Evolutionary conservation across 2,113 vertebrate genomes (phyloP).

Genomic region (Steatornis caripensis): DNA sequence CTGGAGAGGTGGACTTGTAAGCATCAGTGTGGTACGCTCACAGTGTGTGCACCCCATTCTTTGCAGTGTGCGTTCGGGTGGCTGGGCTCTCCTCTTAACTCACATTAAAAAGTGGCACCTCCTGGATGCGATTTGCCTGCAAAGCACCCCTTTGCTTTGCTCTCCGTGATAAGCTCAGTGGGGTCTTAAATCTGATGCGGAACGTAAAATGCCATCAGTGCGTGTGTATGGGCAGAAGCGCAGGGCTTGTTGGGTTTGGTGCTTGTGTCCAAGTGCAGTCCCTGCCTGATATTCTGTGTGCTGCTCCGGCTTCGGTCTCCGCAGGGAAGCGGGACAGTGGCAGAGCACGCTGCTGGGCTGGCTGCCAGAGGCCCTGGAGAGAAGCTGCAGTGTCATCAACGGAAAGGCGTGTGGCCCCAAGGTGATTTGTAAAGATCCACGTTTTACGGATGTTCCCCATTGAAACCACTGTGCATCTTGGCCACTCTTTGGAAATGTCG

Average conservation of each 20-base stretch:
- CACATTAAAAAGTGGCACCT: background rate
- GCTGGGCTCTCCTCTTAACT: background rate
- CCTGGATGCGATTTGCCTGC: background rate
- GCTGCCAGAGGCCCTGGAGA: background rate
- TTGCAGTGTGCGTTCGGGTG: background rate
- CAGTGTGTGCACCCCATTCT: rapidly evolving
- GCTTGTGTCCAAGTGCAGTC: too few relatives aligned
- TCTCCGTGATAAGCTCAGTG: background rate
- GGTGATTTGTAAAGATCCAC: background rate
- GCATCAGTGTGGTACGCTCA: rapidly evolving
- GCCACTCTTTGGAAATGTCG: background rate
- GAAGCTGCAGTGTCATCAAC: background rate
- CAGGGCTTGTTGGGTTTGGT: background rate
- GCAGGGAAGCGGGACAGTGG: background rate
- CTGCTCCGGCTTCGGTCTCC: background rate
- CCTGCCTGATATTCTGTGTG: background rate
- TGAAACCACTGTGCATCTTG: rapidly evolving
- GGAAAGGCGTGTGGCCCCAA: background rate
- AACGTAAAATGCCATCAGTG: background rate
- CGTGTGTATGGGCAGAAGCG: rapidly evolving
- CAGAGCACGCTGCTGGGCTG: background rate
- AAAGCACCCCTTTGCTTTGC: background rate
- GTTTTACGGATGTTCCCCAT: rapidly evolving
- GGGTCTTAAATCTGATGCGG: rapidly evolving
- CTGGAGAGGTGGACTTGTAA: rapidly evolving